Evolutionary conservation across 2,113 vertebrate genomes (phyloP).

Genomic region (Poicephalus meyeri): DNA sequence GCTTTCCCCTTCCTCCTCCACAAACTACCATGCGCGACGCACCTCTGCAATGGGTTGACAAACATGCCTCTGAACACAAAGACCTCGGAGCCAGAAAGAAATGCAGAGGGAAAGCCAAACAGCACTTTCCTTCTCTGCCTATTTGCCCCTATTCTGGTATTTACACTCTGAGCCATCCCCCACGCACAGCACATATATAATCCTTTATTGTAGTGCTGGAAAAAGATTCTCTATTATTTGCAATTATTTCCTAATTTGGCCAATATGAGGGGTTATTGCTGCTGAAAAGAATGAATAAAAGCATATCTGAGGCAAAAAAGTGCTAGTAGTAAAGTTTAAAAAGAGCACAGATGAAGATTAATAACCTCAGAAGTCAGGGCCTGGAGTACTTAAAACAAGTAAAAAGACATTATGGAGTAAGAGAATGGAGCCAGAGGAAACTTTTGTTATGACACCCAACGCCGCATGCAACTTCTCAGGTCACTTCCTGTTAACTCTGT

Average conservation of each 20-base stretch:
- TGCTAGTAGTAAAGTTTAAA: constrained; percentile 71
- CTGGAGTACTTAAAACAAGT: constrained; percentile 58
- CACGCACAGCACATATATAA: constrained; percentile 37
- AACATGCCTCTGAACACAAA: not conserved
- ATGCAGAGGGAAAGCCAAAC: not conserved
- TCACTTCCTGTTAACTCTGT: not conserved
- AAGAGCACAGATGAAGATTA: constrained; percentile 69
- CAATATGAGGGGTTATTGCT: constrained; percentile 69
- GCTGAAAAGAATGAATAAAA: constrained; percentile 72
- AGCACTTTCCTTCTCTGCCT: not conserved
- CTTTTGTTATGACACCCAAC: constrained; percentile 6
- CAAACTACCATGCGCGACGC: rapidly evolving
- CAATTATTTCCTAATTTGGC: constrained; percentile 71
- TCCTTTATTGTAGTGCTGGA: constrained; percentile 7
- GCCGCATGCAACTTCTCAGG: not conserved
- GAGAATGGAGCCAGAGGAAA: not conserved
- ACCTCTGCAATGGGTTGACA: not conserved
- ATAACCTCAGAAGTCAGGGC: constrained; percentile 23
- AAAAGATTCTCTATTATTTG: constrained; percentile 66
- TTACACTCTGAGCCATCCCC: constrained; percentile 35
- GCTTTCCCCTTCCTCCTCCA: not conserved
- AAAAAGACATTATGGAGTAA: not conserved
- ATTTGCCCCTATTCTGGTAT: constrained; percentile 14
- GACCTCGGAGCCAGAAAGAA: not conserved
- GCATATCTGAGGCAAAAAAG: constrained; percentile 63